Evolutionary conservation across 2,113 vertebrate genomes (phyloP).

Genomic region (Aphelocoma coerulescens): DNA sequence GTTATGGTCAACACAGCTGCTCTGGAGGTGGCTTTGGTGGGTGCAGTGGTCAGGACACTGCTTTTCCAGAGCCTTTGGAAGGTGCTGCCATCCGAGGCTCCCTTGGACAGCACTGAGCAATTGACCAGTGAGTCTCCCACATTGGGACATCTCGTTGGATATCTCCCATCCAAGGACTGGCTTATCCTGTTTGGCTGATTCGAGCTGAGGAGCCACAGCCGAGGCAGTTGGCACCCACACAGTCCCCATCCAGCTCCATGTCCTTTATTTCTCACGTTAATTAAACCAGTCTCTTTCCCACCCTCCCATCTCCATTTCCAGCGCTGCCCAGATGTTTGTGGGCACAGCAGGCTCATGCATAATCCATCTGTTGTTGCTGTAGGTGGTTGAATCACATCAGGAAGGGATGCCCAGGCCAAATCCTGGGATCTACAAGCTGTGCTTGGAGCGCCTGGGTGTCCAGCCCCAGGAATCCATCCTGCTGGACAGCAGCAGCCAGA

Average conservation of each 20-base stretch:
- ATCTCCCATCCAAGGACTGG: not conserved
- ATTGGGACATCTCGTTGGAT: not conserved
- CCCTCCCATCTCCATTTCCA: not conserved
- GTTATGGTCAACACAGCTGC: not conserved
- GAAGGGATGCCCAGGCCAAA: conserved; percentile 75
- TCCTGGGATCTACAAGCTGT: conserved; percentile 71
- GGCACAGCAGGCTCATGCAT: not conserved
- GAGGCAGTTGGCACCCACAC: not conserved
- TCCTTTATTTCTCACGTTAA: not conserved
- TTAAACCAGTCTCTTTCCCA: not conserved
- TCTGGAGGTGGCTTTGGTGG: not conserved
- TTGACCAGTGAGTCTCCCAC: not conserved
- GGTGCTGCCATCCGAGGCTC: not conserved
- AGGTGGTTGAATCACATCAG: conserved; percentile 75
- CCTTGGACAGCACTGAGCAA: not conserved
- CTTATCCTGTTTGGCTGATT: not conserved
- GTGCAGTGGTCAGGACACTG: not conserved
- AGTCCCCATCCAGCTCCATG: not conserved
- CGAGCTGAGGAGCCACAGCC: not conserved
- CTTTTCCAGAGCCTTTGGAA: not conserved
- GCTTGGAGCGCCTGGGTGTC: conserved; percentile 68
- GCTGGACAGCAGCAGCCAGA: conserved; percentile 75
- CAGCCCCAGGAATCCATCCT: conserved; percentile 77
- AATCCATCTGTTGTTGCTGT: not conserved
- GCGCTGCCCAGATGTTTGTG: not conserved